A percentile compares a stretch with the other conserved stretches of the same genome.
Conservation (phyloP, 2,797 vertebrate genomes). For the Poeciliopsis turneri region DNA sequence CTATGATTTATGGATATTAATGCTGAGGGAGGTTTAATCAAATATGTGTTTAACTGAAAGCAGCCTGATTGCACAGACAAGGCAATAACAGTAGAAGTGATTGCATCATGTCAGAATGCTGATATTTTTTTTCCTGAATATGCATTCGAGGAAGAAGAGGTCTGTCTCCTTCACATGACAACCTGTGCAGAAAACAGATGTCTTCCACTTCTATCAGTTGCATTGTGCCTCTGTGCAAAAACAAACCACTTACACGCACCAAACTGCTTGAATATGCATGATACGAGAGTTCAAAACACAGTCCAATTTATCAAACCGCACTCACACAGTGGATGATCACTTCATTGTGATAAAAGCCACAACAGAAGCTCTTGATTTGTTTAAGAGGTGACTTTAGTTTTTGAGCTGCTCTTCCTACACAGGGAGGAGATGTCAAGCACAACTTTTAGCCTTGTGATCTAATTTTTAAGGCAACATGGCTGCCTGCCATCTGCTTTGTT, state of each 20-base stretch:
- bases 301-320: conserved; percentile 20
- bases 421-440: conserved; percentile 6
- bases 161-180: conserved; percentile 19
- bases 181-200: conserved; percentile 36
- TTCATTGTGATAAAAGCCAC: conserved; percentile 24
- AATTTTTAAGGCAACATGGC: conserved; percentile 18
- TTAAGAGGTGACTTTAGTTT: conserved; percentile 31
- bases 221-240: conserved; percentile 16
- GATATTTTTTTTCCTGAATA: conserved; percentile 25
- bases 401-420: conserved; percentile 19
- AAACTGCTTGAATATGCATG: conserved; percentile 23
- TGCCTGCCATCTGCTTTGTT: conserved; percentile 20
- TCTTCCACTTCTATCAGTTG: conserved; percentile 6
- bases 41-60: conserved; percentile 29
- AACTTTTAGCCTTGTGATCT: conserved; percentile 29
- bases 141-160: conserved; percentile 12
- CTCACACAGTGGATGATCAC: conserved; percentile 33
- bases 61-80: conserved; percentile 43
- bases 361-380: conserved; percentile 42
- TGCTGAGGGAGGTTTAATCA: not conserved
- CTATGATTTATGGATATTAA: not conserved
- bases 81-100: conserved; percentile 21
- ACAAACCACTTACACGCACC: conserved; percentile 21
- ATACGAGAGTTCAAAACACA: conserved; percentile 38
- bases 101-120: conserved; percentile 21